phyloP scores from a whole-genome alignment of 2,888 invertebrate species.

The Drosophila aldrichi region DNA sequence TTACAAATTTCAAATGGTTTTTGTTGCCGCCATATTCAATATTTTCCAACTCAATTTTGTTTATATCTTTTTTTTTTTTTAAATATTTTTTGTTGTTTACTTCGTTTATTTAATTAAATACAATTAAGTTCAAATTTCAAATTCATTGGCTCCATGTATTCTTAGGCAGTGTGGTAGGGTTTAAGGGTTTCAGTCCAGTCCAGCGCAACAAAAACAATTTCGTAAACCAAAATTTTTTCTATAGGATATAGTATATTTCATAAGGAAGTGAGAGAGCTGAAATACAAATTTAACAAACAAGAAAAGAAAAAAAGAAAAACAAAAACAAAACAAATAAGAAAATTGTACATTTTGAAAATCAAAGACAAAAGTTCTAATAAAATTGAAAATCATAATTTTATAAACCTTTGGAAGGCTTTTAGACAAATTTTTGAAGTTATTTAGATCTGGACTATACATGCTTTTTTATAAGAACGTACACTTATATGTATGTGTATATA shows the following conservation, averaged over 20 bases:
- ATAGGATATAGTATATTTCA: slow-evolving; percentile 58
- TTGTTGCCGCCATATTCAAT: slow-evolving; percentile 36
- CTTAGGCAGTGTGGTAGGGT: slow-evolving; percentile 60
- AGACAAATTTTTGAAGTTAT: slow-evolving; percentile 43
- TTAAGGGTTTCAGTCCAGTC: slow-evolving; percentile 58
- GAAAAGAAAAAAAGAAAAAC: neutral
- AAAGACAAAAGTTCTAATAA: slow-evolving; percentile 70
- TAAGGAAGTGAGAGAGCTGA: slow-evolving; percentile 56
- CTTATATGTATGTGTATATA: slow-evolving; percentile 21
- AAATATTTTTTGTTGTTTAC: neutral
- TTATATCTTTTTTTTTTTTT: slow-evolving; percentile 1
- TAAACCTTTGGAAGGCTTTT: slow-evolving; percentile 48
- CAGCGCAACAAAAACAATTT: slow-evolving; percentile 49
- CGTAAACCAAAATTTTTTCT: slow-evolving; percentile 73
- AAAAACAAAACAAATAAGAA: neutral
- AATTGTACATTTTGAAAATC: slow-evolving; percentile 68
- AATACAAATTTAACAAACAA: slow-evolving; percentile 45
- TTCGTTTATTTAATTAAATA: slow-evolving; percentile 30
- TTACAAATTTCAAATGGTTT: slow-evolving; percentile 31
- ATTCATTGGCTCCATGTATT: slow-evolving; percentile 47
- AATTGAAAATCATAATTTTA: slow-evolving; percentile 38
- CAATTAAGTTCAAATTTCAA: slow-evolving; percentile 38
- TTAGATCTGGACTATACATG: slow-evolving; percentile 46
- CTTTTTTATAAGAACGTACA: slow-evolving; percentile 26
- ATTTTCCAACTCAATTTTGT: neutral